phyloP scores from a whole-genome alignment of 2,113 vertebrate genomes.

The Xiphophorus hellerii region DNA sequence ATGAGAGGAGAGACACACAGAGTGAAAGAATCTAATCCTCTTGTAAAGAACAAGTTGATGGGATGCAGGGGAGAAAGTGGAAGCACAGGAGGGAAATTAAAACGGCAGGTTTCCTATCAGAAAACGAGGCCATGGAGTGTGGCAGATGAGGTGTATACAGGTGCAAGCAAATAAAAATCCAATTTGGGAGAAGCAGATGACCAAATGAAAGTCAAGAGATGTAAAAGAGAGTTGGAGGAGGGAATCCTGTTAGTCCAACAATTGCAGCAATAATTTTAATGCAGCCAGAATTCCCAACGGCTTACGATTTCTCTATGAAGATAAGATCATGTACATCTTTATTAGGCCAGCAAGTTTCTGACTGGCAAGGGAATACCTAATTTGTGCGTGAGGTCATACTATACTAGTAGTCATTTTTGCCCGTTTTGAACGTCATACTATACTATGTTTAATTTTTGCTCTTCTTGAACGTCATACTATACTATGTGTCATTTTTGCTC shows the following conservation, averaged over 20 bases:
- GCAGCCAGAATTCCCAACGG: slow-evolving; percentile 61
- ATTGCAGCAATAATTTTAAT: slow-evolving; percentile 70
- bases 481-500: too few species aligned
- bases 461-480: too few species aligned
- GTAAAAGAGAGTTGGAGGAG: slow-evolving; percentile 52
- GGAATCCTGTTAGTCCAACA: slow-evolving; percentile 73
- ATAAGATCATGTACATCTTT: slow-evolving; percentile 55
- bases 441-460: too few species aligned
- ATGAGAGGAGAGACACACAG: slow-evolving; percentile 50
- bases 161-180: slow-evolving; percentile 71
- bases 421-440: too few species aligned
- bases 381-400: background rate
- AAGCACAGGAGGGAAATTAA: slow-evolving; percentile 62
- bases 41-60: slow-evolving; percentile 77
- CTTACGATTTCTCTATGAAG: slow-evolving; percentile 58
- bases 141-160: slow-evolving; percentile 74
- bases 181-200: slow-evolving; percentile 64
- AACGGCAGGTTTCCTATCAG: slow-evolving; percentile 70
- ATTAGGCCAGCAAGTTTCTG: slow-evolving; percentile 37
- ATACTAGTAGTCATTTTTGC: too few species aligned
- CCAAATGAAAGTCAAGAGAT: slow-evolving; percentile 52
- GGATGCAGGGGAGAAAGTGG: slow-evolving; percentile 61
- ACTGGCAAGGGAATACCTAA: slow-evolving; percentile 15
- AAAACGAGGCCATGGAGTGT: slow-evolving; percentile 58
- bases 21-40: slow-evolving; percentile 80